Percentiles rank a stretch among this genome's conserved stretches.
Conservation (phyloP, 2,888 invertebrate genomes). For the Euplagia quadripunctaria region DNA sequence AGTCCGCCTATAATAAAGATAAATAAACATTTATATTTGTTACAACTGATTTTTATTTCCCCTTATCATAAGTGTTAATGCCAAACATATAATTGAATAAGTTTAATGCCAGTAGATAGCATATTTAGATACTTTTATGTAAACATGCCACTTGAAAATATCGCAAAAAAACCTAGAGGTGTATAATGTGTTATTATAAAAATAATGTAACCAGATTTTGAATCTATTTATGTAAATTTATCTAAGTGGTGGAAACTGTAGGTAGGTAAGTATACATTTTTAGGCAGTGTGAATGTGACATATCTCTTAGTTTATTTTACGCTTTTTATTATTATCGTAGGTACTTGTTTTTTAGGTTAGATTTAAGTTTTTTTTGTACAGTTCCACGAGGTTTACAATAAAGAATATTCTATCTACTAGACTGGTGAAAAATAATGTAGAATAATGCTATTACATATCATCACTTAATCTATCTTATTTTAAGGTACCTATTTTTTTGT, state of each 20-base stretch:
- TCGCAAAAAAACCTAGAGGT: background rate
- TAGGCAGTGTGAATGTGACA: background rate
- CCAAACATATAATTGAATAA: background rate
- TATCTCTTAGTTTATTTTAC: background rate
- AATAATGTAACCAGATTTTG: background rate
- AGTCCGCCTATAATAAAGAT: background rate
- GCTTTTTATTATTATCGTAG: background rate
- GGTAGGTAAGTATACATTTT: background rate
- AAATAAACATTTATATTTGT: constrained; percentile 3
- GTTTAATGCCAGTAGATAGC: background rate
- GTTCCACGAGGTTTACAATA: background rate
- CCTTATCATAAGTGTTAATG: background rate
- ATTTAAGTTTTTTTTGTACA: background rate
- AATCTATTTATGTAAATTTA: background rate
- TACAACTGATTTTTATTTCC: constrained; percentile 7
- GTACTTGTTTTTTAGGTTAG: background rate
- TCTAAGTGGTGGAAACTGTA: background rate
- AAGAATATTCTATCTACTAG: background rate
- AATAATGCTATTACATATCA: background rate
- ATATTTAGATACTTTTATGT: background rate
- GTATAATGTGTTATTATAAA: background rate
- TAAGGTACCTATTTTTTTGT: background rate
- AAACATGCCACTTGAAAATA: background rate
- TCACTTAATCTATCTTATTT: background rate
- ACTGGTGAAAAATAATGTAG: background rate